Evolutionary conservation across 2,113 vertebrate species (phyloP), one percentile per base, ranked within the genome.

Genomic region (Vidua macroura): DNA sequence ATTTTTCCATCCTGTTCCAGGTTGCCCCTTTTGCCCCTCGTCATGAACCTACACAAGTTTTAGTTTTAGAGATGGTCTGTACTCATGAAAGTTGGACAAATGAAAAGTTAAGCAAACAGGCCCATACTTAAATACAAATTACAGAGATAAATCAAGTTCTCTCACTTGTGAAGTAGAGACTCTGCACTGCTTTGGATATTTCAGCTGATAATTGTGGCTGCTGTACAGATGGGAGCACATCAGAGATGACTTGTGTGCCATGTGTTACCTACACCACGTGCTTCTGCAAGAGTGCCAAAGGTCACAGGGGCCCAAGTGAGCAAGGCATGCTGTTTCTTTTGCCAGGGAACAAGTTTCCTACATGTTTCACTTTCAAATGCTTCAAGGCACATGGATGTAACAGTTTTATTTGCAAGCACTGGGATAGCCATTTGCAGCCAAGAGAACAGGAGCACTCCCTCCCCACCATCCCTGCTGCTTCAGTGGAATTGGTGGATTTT

Each of bases 211-310:
- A 6, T 44, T 62, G 55, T 62, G 46, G 33, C 69, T 85, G 4
- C 41, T n/a, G 5, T 69, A 4, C 1, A 11, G 46, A 9, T 55
- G 17, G 53, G 58, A 68, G 8, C 7, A 5, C 17, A 6, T 43
- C 1, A 1, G 68, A 43, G 51, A 39, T 59, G 44, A 7, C 73
- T 37, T 55, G 28, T 49, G 37, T 60, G 35, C 24, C 0, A 0
- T 35, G 17, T 59, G 48, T 67, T 31, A 43, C 41, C 35, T 7
- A 7, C 4, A 20, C 9, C n/a, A 15, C 0, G 0, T 41, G 39
- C 53, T 86, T 41, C 66, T 68, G 33, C 15, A 35, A 30, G 67
- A 58, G 15, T 28, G 25, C 58, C 1, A 1, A 15, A 63, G 39
- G 15, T 66, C 12, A 21, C 24, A 30, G 19, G 46, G 23, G 22